Evolutionary conservation across 1,140 invertebrate genomes (phyloP), one percentile per base, ranked within the genome.

Genomic region (Colletes gigas): DNA sequence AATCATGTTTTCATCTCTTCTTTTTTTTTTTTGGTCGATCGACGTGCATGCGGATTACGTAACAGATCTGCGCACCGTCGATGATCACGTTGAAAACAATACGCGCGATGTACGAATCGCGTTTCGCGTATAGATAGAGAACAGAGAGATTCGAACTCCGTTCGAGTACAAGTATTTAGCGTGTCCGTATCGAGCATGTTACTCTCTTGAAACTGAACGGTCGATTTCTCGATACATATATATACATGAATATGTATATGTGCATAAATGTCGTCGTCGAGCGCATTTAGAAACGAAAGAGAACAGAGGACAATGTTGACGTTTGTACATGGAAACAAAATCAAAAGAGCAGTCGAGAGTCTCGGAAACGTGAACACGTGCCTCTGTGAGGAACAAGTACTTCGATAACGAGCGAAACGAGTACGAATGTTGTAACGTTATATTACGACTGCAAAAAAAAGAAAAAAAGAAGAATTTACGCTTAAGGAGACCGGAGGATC

Each of bases 351-450:
- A 67, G 44, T 65, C 10, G 19, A 79, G 30, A 19, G 55, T 83
- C 15, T 66, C 30, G 72, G 17, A 81, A 52, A 65, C 39, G 54
- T 76, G 67, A 39, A 74, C 52, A 74, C 14, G 52, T 60, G 57
- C 41, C 72, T 80, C 55, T 41, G 12, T 62, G 66, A 82, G 71
- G 71, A 74, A 50, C 55, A 55, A 62, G 73, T 59, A 73, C 21
- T 72, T 81, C 59, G 69, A 73, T 67, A 55, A 80, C 60, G 54
- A 83, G 52, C 15, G 55, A 83, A 80, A 47, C 39, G 39, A 66
- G 7, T 60, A 73, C 17, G 66, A 69, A 63, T 57, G 7, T 72
- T 72, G 2, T 39, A 52, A 19, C 14, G 55, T 72, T n/a, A 8
- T 1, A 50, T 14, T 66, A 57, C 30, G 55, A 70, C 14, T 69